Evolutionary conservation across 2,113 vertebrate genomes (phyloP).

Genomic region (Heptranchias perlo): DNA sequence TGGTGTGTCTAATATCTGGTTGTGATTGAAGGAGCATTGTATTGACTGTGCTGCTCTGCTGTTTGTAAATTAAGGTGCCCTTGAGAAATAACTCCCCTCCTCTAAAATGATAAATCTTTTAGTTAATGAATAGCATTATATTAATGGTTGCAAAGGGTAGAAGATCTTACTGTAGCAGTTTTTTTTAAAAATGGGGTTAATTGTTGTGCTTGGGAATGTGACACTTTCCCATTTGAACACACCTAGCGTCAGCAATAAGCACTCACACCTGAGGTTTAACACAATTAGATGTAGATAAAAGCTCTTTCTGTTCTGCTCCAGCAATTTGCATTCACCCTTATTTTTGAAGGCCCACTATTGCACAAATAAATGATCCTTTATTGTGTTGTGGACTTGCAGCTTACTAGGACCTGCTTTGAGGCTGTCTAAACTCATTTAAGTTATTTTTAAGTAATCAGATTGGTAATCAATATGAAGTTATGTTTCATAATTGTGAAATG

Average conservation of each 20-base stretch:
- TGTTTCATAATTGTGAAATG: not conserved
- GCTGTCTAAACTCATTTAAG: not conserved
- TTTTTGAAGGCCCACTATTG: not conserved
- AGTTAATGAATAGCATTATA: not conserved
- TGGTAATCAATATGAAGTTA: not conserved
- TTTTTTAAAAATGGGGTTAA: not conserved
- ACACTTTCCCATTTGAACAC: not conserved
- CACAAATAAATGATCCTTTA: not conserved
- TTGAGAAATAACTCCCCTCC: not conserved
- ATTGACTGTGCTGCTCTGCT: not conserved
- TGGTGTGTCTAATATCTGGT: not conserved
- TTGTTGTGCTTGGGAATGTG: not conserved
- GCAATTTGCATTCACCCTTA: not conserved
- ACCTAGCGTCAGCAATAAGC: not conserved
- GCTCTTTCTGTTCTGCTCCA: not conserved
- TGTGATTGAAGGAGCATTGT: not conserved
- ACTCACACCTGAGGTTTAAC: not conserved
- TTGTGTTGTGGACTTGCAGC: not conserved
- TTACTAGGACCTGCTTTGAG: not conserved
- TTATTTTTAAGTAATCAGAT: not conserved
- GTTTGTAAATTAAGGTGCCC: not conserved
- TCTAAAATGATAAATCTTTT: not conserved
- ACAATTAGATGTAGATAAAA: not conserved
- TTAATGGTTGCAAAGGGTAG: not conserved
- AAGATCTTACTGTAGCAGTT: not conserved